Base-by-base conservation (phyloP, 2,888 invertebrate genomes). In the Acleris cristana region DNA sequence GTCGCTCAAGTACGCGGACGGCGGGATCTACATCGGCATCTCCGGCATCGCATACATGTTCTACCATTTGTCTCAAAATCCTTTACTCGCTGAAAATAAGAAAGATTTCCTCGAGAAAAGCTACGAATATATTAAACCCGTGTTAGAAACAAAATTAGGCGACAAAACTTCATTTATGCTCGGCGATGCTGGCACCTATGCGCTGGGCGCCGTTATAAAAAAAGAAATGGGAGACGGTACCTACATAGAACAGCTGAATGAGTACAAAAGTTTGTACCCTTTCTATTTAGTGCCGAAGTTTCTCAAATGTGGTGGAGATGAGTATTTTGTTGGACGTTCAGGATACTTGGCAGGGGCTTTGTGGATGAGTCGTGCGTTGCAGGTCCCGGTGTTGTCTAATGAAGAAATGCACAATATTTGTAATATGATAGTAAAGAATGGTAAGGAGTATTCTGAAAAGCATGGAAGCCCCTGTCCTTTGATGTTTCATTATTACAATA, bases 291-390 rank as follows among this genome's bases (percentile, higher is more conserved):
- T 84, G 64, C 86, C 89, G 0, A 89, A 83, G 72, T 96, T 95
- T 76, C 86, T 95, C 14, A 93, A 93, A 77, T 94, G 94, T 78
- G 96, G 96, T 19, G 96, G 96, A 44, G 97, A 98, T 86, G 98
- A 98, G 84, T 89, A 97, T 23, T 95, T 98, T 77, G 97, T 97
- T 1, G 98, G 98, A 0, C 93, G 98, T 70, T 95, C 97, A 53
- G 98, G 98, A 0, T 98, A 96, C 77, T 82, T 98, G 0, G 95
- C 95, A 73, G 97, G 97, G 6, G 95, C 95, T 6, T 83, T 97
- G 34, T 96, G 96, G 95, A 82, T 98, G 40, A 90, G 93, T 21
- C 93, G 94, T 68, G 94, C 95, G 70, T 83, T 94, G 4, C 84
- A 92, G 70, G 82, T 79, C 1, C 76, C 81, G 44, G 81, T 94